Percentiles rank a stretch among this genome's conserved stretches.
phyloP scores from a whole-genome alignment of 2,888 invertebrate genomes.

The Ophioninae sp. region DNA sequence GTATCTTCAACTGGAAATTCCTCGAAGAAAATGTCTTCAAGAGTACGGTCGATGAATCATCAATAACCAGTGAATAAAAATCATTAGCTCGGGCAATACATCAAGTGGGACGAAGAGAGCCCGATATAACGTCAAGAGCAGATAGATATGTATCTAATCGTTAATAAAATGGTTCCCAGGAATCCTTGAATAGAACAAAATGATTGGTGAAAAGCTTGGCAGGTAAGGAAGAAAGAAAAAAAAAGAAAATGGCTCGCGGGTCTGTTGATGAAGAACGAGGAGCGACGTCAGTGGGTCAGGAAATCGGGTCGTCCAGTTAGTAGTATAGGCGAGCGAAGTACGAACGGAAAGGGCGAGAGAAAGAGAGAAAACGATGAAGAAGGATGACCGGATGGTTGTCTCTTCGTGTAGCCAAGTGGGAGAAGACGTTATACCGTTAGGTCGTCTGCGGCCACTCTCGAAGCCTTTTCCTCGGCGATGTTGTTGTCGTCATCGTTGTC shows the following conservation, averaged over 20 bases:
- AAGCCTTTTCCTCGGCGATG: conserved; percentile 34
- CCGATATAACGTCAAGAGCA: not conserved
- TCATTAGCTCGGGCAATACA: not conserved
- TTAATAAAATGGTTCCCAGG: not conserved
- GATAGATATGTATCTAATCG: not conserved
- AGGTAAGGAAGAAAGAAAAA: not conserved
- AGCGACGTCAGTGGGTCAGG: conserved; percentile 66
- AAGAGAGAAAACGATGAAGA: conserved; percentile 26
- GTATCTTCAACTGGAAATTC: not conserved
- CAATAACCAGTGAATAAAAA: not conserved
- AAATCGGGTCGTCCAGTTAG: conserved; percentile 65
- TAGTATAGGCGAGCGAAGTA: conserved; percentile 43
- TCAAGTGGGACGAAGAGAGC: not conserved
- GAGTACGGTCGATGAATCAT: not conserved
- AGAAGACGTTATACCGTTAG: conserved; percentile 57
- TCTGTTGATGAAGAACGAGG: conserved; percentile 23
- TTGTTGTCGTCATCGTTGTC: conserved; percentile 29
- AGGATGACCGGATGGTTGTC: conserved; percentile 17
- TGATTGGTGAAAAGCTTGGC: conserved; percentile 1
- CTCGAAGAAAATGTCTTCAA: not conserved
- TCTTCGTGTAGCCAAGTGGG: conserved; percentile 20
- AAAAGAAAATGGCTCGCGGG: not conserved
- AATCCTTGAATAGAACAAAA: not conserved
- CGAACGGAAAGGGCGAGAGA: conserved; percentile 22
- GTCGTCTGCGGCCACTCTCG: conserved; percentile 59